Conservation (phyloP, 2,797 vertebrate species). For the Parotocinclus haroldoi region DNA sequence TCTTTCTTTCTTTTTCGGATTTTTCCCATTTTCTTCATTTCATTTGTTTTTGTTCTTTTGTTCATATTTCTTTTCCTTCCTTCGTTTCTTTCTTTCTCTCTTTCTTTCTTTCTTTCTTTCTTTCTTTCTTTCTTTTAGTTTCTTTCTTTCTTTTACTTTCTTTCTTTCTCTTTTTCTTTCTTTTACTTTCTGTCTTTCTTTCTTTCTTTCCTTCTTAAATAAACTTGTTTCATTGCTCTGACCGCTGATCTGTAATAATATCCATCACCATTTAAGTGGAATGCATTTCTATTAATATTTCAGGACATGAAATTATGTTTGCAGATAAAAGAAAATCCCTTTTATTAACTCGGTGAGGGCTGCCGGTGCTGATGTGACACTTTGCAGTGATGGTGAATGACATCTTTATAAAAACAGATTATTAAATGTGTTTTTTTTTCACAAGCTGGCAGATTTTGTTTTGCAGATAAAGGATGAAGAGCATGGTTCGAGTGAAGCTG, state of each 20-base stretch:
- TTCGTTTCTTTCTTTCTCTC: too few relatives aligned
- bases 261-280: background rate
- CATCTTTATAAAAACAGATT: background rate
- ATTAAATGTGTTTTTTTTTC: background rate
- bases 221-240: slow-evolving; percentile 6
- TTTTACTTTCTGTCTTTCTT: too few relatives aligned
- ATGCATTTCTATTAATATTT: background rate
- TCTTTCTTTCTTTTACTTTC: too few relatives aligned
- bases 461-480: slow-evolving; percentile 29
- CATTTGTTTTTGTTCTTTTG: too few relatives aligned
- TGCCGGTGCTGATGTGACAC: background rate
- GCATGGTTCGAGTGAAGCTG: slow-evolving; percentile 22
- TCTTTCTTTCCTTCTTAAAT: too few relatives aligned
- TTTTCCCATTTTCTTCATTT: too few relatives aligned
- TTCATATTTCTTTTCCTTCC: too few relatives aligned
- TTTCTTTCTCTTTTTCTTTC: too few relatives aligned
- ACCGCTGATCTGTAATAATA: too few relatives aligned
- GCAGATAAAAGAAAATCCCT: background rate
- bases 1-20: too few relatives aligned
- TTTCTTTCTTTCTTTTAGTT: too few relatives aligned
- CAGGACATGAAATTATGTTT: background rate
- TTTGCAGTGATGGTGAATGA: background rate
- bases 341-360: slow-evolving; percentile 1
- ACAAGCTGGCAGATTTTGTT: slow-evolving; percentile 16
- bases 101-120: too few relatives aligned